Conservation (phyloP, 2,888 invertebrate species). For the Pachymerium ferrugineum region DNA sequence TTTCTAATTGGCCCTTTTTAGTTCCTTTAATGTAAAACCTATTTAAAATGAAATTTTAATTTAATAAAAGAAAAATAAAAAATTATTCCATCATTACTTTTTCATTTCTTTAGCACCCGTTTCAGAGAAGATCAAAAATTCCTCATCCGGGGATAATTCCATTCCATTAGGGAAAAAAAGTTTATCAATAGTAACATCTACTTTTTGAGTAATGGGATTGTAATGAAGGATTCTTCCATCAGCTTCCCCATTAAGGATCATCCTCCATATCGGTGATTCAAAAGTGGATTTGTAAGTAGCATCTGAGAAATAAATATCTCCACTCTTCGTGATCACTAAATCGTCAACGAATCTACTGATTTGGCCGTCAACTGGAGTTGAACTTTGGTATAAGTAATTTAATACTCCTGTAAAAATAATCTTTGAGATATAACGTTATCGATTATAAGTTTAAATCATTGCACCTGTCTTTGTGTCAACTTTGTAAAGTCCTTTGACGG, state of each 20-base stretch:
- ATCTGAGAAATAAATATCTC: slow-evolving; percentile 27
- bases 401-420: not conserved
- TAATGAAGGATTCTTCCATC: slow-evolving; percentile 20
- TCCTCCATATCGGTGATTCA: not conserved
- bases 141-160: not conserved
- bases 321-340: not conserved
- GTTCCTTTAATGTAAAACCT: slow-evolving; percentile 49
- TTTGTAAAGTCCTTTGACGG: not conserved
- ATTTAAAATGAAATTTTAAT: slow-evolving; percentile 30
- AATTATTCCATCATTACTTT: not conserved
- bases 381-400: not conserved
- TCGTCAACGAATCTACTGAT: not conserved
- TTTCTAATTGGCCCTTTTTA: slow-evolving; percentile 45
- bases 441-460: not conserved
- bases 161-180: slow-evolving; percentile 30
- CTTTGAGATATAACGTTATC: not conserved
- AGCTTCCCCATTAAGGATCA: not conserved
- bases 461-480: not conserved
- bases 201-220: not conserved
- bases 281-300: not conserved
- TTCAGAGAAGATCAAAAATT: slow-evolving; percentile 8
- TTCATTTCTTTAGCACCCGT: not conserved
- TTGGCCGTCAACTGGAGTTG: not conserved
- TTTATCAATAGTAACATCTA: not conserved
- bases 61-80: not conserved